Conservation (phyloP, 2,797 vertebrate species). For the Melanotaenia nigrans region DNA sequence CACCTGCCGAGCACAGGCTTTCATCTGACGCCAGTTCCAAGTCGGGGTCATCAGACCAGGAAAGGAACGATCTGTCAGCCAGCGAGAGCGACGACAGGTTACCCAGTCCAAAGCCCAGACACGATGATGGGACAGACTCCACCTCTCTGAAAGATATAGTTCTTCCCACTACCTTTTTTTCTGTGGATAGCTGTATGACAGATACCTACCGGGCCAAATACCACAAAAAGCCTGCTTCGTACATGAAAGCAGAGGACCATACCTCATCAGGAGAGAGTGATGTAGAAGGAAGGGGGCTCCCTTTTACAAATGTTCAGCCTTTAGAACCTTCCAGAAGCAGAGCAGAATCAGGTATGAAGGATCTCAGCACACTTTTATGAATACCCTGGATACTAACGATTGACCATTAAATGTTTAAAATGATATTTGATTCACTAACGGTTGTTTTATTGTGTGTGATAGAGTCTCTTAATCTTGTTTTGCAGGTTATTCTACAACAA, state of each 20-base stretch:
- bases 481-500: constrained; percentile 73
- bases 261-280: constrained; percentile 81
- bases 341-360: constrained; percentile 75
- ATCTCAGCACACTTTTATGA: no score
- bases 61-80: constrained; percentile 80
- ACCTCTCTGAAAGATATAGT: constrained; percentile 65
- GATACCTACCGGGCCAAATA: constrained; percentile 96
- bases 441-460: neutral
- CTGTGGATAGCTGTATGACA: constrained; percentile 96
- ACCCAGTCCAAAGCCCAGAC: constrained; percentile 54
- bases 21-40: constrained; percentile 82
- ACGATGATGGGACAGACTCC: constrained; percentile 50
- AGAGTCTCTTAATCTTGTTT: constrained; percentile 31
- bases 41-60: constrained; percentile 81
- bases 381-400: neutral
- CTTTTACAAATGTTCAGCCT: constrained; percentile 67
- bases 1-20: constrained; percentile 63
- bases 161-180: constrained; percentile 93
- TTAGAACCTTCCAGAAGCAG: constrained; percentile 71
- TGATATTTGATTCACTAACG: neutral
- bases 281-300: constrained; percentile 66
- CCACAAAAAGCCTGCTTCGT: constrained; percentile 87
- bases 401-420: neutral
- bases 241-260: constrained; percentile 77
- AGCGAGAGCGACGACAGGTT: constrained; percentile 81